phyloP scores from a whole-genome alignment of 2,113 vertebrate species.

The Pelmatolapia mariae region DNA sequence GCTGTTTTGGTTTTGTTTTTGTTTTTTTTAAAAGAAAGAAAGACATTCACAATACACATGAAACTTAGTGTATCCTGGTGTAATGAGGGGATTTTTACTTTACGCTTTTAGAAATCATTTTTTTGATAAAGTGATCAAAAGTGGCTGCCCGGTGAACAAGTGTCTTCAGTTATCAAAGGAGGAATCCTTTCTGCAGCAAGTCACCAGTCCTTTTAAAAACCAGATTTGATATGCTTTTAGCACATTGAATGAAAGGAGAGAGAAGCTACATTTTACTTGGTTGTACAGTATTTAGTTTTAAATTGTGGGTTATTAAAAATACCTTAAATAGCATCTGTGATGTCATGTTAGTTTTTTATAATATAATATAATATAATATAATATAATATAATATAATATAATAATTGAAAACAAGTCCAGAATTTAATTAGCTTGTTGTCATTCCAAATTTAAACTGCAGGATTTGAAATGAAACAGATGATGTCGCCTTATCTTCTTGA shows the following conservation, averaged over 20 bases:
- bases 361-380: neutral
- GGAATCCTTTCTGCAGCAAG: neutral
- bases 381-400: neutral
- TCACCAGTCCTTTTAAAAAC: neutral
- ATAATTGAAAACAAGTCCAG: neutral
- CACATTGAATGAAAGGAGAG: neutral
- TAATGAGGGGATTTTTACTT: neutral
- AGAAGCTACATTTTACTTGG: neutral
- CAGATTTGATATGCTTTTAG: neutral
- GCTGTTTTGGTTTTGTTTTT: no score
- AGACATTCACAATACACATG: neutral
- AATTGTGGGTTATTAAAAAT: neutral
- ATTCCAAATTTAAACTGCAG: neutral
- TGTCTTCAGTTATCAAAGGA: neutral
- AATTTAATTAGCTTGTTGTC: neutral
- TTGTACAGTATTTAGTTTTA: neutral
- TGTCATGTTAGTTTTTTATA: neutral
- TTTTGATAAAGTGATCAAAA: neutral
- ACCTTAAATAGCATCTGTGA: conserved; percentile 21
- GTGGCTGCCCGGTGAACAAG: neutral
- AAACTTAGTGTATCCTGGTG: neutral
- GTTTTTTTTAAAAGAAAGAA: neutral
- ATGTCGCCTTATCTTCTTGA: accelerated
- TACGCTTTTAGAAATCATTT: neutral
- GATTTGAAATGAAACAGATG: neutral